Base-by-base conservation (phyloP, 2,888 invertebrate species). In the Pelosia muscerda region DNA sequence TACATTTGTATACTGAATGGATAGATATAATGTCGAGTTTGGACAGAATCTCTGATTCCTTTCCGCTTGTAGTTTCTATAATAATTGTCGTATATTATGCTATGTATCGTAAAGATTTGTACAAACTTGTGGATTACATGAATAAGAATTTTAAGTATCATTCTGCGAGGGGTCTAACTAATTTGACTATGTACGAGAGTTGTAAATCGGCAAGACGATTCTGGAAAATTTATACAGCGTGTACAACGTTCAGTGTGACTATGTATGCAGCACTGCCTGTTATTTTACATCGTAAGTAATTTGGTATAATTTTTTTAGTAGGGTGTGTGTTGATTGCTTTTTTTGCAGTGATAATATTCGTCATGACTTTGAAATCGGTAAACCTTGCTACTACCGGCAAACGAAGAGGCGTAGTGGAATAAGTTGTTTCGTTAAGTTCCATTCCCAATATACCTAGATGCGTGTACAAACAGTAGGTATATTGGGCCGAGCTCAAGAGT, bases 161-260 rank as follows among this genome's bases (percentile, higher is more conserved):
- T 65, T 95, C 95, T 0, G 93, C 92, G 2, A 79, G 86, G 42
- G 95, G 95, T 0, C 73, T 94, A 49, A 92, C 92, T 0, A 92
- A 92, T 61, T 92, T 93, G 92, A 93, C 90, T 0, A 94, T 94
- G 94, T 19, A 63, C 31, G 71, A 76, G 1, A 90, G 93, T 54
- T 93, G 89, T 53, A 74, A 73, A 11, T 78, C 78, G 0, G 93
- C 94, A 1, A 86, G 82, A 69, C 88, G 78, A n/a, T 94, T 94
- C 67, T 88, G 87, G 0, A 88, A 83, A 66, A 81, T 88, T n/a
- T 94, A 94, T 67, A 93, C 93, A 0, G 88, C 88, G 19, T 92
- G 93, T 62, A 87, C 90, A 0, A 73, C 92, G 76, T 93, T 93
- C 53, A 93, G 94, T 71, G 90, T 93, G 0, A 86, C 89, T 0